phyloP scores from a whole-genome alignment of 2,113 vertebrate genomes.

The Pelobates fuscus region DNA sequence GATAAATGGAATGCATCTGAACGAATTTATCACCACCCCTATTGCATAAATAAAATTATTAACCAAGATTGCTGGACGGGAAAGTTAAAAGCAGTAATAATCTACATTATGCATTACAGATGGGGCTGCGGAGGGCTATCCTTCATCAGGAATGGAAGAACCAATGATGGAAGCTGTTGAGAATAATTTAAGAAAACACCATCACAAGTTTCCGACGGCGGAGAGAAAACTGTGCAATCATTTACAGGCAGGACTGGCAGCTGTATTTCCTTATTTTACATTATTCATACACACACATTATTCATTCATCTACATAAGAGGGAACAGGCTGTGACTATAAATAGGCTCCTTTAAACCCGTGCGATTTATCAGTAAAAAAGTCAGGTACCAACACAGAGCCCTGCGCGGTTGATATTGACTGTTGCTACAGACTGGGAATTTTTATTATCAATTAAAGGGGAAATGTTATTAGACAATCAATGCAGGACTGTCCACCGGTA shows the following conservation, averaged over 20 bases:
- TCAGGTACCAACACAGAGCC: not conserved
- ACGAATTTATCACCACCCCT: conserved; percentile 10
- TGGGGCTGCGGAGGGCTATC: not conserved
- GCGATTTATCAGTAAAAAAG: not conserved
- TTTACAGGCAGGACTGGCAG: not conserved
- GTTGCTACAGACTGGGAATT: not conserved
- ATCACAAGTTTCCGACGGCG: not conserved
- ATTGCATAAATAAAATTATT: conserved; percentile 35
- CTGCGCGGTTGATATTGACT: not conserved
- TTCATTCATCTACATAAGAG: conserved; percentile 9
- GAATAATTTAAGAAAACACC: not conserved
- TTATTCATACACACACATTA: conserved; percentile 2
- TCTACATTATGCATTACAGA: conserved; percentile 30
- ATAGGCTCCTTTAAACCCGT: not conserved
- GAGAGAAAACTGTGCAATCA: not conserved
- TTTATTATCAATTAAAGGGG: not conserved
- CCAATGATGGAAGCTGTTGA: not conserved
- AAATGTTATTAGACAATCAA: too few relatives aligned
- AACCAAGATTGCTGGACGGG: not conserved
- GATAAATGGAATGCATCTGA: not conserved
- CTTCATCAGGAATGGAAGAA: not conserved
- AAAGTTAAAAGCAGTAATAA: not conserved
- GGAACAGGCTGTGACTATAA: not conserved
- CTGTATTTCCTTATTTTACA: not conserved
- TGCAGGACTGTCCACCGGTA: too few relatives aligned